A percentile compares a stretch with the other conserved stretches of the same genome.
Evolutionary conservation across 2,888 invertebrate genomes (phyloP).

Genomic region (Trichogramma evanescens): DNA sequence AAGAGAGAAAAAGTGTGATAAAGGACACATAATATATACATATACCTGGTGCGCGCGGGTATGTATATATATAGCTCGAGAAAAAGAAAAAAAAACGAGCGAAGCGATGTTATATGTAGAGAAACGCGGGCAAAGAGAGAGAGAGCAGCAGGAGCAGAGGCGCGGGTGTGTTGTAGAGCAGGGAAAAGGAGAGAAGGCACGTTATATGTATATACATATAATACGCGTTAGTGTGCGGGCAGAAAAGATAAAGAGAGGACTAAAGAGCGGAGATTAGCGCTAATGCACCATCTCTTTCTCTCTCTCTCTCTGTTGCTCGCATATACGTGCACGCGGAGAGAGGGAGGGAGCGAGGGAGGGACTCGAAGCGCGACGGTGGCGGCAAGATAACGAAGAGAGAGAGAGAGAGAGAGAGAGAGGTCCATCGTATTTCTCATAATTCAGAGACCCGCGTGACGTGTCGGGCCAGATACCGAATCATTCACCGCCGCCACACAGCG

Average conservation of each 20-base stretch:
- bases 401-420: constrained; percentile 27
- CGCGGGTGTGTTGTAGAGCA: not conserved
- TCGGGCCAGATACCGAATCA: constrained; percentile 46
- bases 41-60: not conserved
- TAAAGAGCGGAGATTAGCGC: constrained; percentile 48
- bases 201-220: not conserved
- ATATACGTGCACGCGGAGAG: constrained; percentile 30
- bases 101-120: constrained; percentile 56
- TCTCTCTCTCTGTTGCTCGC: no score
- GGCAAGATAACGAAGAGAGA: constrained; percentile 26
- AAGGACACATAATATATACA: not conserved
- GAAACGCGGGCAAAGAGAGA: constrained; percentile 46
- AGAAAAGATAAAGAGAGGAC: constrained; percentile 46
- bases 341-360: constrained; percentile 7
- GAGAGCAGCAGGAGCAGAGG: constrained; percentile 4
- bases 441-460: constrained; percentile 45
- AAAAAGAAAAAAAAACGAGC: not conserved
- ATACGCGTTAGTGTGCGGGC: constrained; percentile 17
- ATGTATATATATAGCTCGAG: not conserved
- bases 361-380: constrained; percentile 26
- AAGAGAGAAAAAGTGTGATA: constrained; percentile 36
- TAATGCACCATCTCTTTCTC: constrained; percentile 43
- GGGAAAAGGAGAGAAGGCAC: constrained; percentile 10
- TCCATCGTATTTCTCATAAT: constrained; percentile 48
- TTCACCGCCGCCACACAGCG: constrained; percentile 27